Evolutionary conservation across 2,113 vertebrate genomes (phyloP), one percentile per base, ranked within the genome.

Genomic region (Steatornis caripensis): DNA sequence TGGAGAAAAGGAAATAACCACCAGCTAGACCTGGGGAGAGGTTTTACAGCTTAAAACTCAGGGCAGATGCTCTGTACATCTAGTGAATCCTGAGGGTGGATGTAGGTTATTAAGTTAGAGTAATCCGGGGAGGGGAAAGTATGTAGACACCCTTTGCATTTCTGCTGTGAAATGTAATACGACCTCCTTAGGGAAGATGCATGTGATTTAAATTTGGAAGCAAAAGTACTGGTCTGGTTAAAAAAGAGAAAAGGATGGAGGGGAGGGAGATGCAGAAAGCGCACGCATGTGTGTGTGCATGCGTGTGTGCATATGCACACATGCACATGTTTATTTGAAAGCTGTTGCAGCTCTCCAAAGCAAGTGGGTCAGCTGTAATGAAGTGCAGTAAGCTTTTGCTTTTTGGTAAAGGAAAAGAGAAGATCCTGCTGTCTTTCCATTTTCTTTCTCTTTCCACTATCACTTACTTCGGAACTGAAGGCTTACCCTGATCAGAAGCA

Each of bases 371-470:
- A 88, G 6, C 48, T 76, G 6, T 48, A 79, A 72, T 43, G 69
- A 95, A 81, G 43, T 60, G 24, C 22, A 54, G 27, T 23, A 58
- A 71, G 57, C 43, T 90, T 84, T 48, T 90, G 68, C 60, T 74
- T 95, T 86, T 30, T 19, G 30, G 29, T 62, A 62, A 54, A 92
- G 29, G 21, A 89, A 71, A 74, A 86, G 10, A 72, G 92, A 92
- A 94, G 84, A 91, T 65, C 37, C 49, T 75, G n/a, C 49, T 45
- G 22, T 23, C 39, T 76, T 93, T 61, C 26, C 10, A n/a, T 93
- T 85, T 96, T 57, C 29, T 58, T 92, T 77, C 80, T 71, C 36
- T 89, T 94, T 94, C 27, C 45, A 29, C 37, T 94, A 21, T 70
- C 27, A 34, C 39, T 84, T 83, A 21, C 57, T 81, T 49, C 62